Conservation (phyloP, 1,140 invertebrate species). For the Caenorhabditis briggsae region DNA sequence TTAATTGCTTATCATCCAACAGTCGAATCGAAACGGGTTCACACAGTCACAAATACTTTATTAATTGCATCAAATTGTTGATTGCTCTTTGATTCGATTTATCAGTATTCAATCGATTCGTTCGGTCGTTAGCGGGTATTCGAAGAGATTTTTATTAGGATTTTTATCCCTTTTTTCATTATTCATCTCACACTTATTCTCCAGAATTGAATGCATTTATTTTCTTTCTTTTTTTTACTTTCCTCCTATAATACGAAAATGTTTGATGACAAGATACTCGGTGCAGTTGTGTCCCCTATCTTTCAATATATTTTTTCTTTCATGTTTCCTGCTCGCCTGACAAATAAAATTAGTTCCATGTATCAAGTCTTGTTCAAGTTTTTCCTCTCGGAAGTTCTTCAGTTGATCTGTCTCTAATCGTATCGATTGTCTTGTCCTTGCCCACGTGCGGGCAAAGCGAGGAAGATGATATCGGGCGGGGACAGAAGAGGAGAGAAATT, state of each 20-base stretch:
- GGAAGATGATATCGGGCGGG: slow-evolving; percentile 45
- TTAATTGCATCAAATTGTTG: not conserved
- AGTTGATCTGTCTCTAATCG: slow-evolving; percentile 47
- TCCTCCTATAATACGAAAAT: not conserved
- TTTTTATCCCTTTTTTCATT: slow-evolving; percentile 19
- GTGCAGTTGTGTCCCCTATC: not conserved
- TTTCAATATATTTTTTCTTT: not conserved
- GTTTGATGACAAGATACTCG: slow-evolving; percentile 42
- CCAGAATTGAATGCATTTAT: not conserved
- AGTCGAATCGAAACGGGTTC: slow-evolving; percentile 53
- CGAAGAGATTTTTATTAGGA: slow-evolving; percentile 31
- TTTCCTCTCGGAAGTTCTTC: not conserved
- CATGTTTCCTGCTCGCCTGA: not conserved
- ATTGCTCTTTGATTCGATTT: slow-evolving; percentile 23
- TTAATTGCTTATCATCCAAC: slow-evolving; percentile 14
- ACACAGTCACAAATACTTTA: not conserved
- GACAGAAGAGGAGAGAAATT: not conserved
- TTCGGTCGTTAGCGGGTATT: slow-evolving; percentile 6
- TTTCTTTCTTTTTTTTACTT: not conserved
- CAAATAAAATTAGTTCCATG: slow-evolving; percentile 7
- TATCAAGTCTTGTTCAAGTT: not conserved
- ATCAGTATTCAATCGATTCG: slow-evolving; percentile 25
- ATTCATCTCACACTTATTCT: slow-evolving; percentile 36
- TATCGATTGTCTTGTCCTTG: slow-evolving; percentile 54
- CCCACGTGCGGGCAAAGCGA: slow-evolving; percentile 7